Conservation (phyloP, 2,888 invertebrate species). For the Zaprionus lineosus region DNA sequence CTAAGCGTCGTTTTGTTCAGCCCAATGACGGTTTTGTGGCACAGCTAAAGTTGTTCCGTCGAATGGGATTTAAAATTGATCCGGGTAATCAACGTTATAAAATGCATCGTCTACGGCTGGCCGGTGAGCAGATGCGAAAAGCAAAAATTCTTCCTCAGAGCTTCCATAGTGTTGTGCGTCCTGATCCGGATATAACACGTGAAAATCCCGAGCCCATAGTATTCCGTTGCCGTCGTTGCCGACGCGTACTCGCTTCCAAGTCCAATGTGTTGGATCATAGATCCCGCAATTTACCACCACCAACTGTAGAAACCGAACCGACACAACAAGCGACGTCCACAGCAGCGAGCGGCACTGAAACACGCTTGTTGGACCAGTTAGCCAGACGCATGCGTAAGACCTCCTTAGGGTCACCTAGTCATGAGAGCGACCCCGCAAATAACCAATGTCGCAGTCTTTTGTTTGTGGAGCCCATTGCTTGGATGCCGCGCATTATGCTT, state of each 20-base stretch:
- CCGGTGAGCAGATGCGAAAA: conserved; percentile 91
- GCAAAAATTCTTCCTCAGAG: conserved; percentile 92
- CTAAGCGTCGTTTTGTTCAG: conserved; percentile 88
- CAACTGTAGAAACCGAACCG: background rate
- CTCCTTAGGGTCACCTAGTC: conserved; percentile 62
- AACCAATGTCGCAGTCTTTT: conserved; percentile 87
- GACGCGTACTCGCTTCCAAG: conserved; percentile 91
- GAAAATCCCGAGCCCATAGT: conserved; percentile 92
- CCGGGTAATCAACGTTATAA: conserved; percentile 88
- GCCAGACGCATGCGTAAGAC: conserved; percentile 74
- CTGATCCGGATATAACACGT: conserved; percentile 90
- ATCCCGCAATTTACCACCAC: conserved; percentile 25
- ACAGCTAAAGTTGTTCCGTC: conserved; percentile 90
- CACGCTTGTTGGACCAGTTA: conserved; percentile 78
- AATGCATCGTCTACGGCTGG: conserved; percentile 89
- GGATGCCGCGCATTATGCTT: conserved; percentile 91
- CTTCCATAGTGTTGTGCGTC: conserved; percentile 89
- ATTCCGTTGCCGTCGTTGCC: conserved; percentile 92
- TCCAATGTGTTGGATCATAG: conserved; percentile 90
- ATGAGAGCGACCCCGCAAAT: conserved; percentile 21
- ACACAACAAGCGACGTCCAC: conserved; percentile 3
- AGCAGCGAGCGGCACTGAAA: conserved; percentile 24
- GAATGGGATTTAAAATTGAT: conserved; percentile 90
- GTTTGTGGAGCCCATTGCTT: conserved; percentile 94
- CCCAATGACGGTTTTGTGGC: conserved; percentile 92